Evolutionary conservation across 2,888 invertebrate species (phyloP), one percentile per base, ranked within the genome.

Genomic region (Sarcophaga carnaria): DNA sequence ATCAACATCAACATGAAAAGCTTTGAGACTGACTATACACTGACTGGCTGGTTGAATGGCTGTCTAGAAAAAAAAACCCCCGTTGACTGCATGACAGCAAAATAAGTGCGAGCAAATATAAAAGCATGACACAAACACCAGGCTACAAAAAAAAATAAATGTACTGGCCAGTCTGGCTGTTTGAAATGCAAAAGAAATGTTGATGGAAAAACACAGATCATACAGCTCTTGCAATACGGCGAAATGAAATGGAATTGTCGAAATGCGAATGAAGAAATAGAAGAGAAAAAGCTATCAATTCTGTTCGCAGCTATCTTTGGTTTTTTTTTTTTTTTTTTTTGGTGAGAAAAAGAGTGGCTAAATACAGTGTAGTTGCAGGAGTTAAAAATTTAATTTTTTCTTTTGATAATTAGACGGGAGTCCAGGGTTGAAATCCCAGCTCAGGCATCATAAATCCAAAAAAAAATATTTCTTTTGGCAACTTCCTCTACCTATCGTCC

Each of bases 1-100:
- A 84, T 87, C 87, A 87, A 84, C 85, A 75, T 79, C 78, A 82
- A 84, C 85, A 75, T 78, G 70, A 82, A 80, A 69, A 75, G 59
- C 47, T 69, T 78, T 71, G 77, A 80, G 59, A 80, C 80, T 70
- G 75, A 67, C 4, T 80, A 54, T 45, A 67, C 10, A 63, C 49
- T 70, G 37, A 70, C 54, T 76, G 70, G 67, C 49, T 62, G 6
- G 8, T 1, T 37, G 37, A 2, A 0, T 37, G 8, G 37, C 27
- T 37, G 37, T 6, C 37, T 37, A 37, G 6, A 37, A 6, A 37
- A 37, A 5, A 5, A 37, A 5, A 25, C 3, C 3, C 2, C 2
- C 25, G 37, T 37, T 49, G 49, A 14, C 49, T 49, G 49, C 49
- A 49, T 49, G 49, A 11, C 49, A 49, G 49, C 11, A 14, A 49